Evolutionary conservation across 1,140 invertebrate genomes (phyloP), one percentile per base, ranked within the genome.

Genomic region (Pseudachorutes palmiensis): DNA sequence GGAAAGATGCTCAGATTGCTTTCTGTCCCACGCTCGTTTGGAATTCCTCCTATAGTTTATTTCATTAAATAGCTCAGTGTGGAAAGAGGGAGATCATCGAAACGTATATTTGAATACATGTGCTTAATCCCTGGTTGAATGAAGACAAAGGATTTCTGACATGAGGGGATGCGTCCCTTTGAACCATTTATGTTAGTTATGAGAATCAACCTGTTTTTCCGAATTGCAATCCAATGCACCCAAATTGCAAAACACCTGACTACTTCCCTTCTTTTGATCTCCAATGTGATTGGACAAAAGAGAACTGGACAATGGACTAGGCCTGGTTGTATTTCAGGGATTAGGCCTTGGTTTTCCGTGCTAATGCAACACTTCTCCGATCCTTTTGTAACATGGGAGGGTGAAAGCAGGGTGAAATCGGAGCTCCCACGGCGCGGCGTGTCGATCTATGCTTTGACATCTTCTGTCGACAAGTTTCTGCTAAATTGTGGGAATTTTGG

Each of bases 231-330:
- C 9, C 51, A 55, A 55, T 55, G 12, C 51, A 12, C 24, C 24
- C 51, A 55, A 55, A 55, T 55, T 55, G 12, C 51, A 55, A 55
- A 55, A 55, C 51, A 55, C 51, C 51, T 55, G 51, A 55, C n/a
- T 55, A 5, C 51, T 55, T 22, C 24, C 5, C 51, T 24, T 9
- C 36, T 5, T 41, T 19, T 41, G 5, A n/a, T 41, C 36, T 19
- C 36, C 36, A 41, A 9, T 41, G 5, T 9, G 5, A 41, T 5
- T 41, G 36, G 36, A 41, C 36, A 5, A 41, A 41, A 5, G 36
- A 19, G n/a, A n/a, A n/a, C n/a, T n/a, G n/a, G n/a, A n/a, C n/a
- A n/a, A n/a, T n/a, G n/a, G n/a, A n/a, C n/a, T n/a, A n/a, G n/a
- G n/a, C n/a, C n/a, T n/a, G n/a, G n/a, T n/a, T n/a, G n/a, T n/a